These are phyloP conservation scores for Lacerta viridis DNA, from an alignment of 2,797 vertebrate species.

Conservation along the genomic window DNA sequence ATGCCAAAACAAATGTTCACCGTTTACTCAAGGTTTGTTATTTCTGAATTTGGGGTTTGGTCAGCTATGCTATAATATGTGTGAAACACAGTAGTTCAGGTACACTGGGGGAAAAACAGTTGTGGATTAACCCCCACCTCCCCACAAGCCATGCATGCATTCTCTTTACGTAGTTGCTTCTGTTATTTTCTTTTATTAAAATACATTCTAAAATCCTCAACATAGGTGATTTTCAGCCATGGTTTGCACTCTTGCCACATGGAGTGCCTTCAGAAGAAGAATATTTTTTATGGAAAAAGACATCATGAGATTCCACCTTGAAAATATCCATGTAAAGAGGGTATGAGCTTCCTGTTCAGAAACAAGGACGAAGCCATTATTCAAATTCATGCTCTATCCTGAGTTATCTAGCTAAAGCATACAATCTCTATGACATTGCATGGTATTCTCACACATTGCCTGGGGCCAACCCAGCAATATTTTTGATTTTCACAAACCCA, in stretches of 20 bases:
- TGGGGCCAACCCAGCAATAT: background rate
- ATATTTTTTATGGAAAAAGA: background rate
- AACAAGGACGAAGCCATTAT: background rate
- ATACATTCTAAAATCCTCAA: background rate
- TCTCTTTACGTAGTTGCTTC: background rate
- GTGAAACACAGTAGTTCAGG: background rate
- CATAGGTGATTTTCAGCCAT: background rate
- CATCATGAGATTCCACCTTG: background rate
- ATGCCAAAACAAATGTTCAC: background rate
- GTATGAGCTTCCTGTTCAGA: background rate
- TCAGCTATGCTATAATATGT: background rate
- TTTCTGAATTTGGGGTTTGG: constrained; percentile 34
- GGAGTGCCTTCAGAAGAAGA: background rate
- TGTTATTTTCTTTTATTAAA: background rate
- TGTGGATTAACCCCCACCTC: background rate
- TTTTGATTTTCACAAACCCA: background rate
- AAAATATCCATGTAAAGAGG: background rate
- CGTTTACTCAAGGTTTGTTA: background rate
- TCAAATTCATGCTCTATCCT: background rate
- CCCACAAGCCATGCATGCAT: constrained; percentile 5
- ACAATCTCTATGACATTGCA: background rate
- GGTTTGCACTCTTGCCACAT: background rate
- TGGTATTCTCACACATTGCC: background rate
- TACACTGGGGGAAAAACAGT: background rate
- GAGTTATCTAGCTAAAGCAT: background rate